Percentiles rank a stretch among this genome's conserved stretches.
phyloP scores from a whole-genome alignment of 2,797 vertebrate genomes.

The Crenuchus spilurus region DNA sequence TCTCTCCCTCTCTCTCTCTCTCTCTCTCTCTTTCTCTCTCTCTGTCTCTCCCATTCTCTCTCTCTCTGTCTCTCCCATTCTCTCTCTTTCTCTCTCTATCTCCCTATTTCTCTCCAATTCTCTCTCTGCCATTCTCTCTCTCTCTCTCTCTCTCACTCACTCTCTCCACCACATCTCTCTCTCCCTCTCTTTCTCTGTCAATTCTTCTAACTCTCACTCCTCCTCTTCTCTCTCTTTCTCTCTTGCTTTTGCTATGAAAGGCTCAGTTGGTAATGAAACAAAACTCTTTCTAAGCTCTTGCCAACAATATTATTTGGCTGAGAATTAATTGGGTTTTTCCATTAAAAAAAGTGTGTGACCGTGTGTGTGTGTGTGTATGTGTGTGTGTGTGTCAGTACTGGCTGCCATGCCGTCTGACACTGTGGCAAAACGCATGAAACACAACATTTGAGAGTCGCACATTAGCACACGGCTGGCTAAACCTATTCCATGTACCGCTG shows the following conservation, averaged over 20 bases:
- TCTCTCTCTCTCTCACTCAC: constrained; percentile 63
- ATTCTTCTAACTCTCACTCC: constrained; percentile 42
- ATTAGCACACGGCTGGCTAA: neutral
- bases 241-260: constrained; percentile 31
- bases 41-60: constrained; percentile 52
- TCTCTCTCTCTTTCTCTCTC: constrained; percentile 2
- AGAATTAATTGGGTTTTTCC: constrained; percentile 66
- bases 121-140: constrained; percentile 58
- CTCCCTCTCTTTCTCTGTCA: constrained; percentile 46
- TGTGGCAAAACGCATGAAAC: neutral
- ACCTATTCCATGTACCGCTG: neutral
- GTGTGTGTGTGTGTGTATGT: neutral
- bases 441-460: neutral
- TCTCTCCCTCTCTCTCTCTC: constrained; percentile 51
- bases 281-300: constrained; percentile 65
- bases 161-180: too few relatives aligned
- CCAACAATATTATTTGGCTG: constrained; percentile 78
- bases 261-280: constrained; percentile 73
- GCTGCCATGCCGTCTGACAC: constrained; percentile 14
- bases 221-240: constrained; percentile 53
- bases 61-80: constrained; percentile 14
- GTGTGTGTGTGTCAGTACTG: constrained; percentile 13
- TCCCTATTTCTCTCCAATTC: constrained; percentile 58
- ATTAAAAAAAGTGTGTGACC: constrained; percentile 42
- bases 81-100: constrained; percentile 64